Base-by-base conservation (phyloP, 2,113 vertebrate genomes). In the Perca schrenkii region DNA sequence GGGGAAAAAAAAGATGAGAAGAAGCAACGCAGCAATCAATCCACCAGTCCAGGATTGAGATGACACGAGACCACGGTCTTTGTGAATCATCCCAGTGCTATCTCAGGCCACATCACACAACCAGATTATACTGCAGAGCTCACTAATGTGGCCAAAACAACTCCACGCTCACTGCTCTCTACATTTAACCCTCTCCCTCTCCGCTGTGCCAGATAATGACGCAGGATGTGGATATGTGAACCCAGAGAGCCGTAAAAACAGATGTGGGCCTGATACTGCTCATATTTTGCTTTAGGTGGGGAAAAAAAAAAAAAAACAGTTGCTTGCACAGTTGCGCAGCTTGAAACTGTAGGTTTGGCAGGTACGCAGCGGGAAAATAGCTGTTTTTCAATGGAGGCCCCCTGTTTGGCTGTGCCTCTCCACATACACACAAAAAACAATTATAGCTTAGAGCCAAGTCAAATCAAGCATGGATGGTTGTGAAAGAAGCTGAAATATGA, bases 301-400 rank as follows among this genome's bases (percentile, higher is more conserved):
- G 65, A 84, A 85, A 72, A 82, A 43, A 83, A 71, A 86, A 85
- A 72, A 82, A 63, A 80, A 53, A 86, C 40, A 64, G 80, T 57
- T 13, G 61, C 80, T 57, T 15, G 60, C 60, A 82, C 58, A 82
- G 86, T 81, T 52, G 76, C 87, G 4, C 86, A 79, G 91, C 88
- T 86, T 91, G 91, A 90, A 84, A 56, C 90, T 54, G 71, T 74
- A 92, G 88, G 91, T 92, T 93, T 91, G 88, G 92, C 94, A 95
- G 94, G 92, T 94, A 93, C 80, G 17, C 88, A 56, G 92, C 62
- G 53, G 70, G 90, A 92, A 91, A 92, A 92, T 16, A 16, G 52
- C 50, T 87, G 84, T 83, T 93, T 94, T 89, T 83, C 77, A 86
- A 60, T 4, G 19, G 89, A 88, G 88, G 88, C 80, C 76, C 80